Evolutionary conservation across 2,113 vertebrate genomes (phyloP).

Genomic region (Gambusia holbrooki): DNA sequence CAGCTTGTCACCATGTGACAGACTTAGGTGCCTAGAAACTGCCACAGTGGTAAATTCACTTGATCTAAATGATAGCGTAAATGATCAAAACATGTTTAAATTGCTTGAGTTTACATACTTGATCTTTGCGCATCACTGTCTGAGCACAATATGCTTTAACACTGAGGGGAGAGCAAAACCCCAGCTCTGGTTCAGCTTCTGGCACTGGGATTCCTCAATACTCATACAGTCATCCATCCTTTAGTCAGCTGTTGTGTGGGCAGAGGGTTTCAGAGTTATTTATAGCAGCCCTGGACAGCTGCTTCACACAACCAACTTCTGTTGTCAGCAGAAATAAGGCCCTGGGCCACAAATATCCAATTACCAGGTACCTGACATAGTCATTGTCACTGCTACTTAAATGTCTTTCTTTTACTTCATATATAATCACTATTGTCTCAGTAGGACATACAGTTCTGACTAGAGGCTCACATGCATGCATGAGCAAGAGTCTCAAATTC

Average conservation of each 20-base stretch:
- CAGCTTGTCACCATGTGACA: background rate
- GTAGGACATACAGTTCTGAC: background rate
- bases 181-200: background rate
- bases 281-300: constrained; percentile 47
- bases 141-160: background rate
- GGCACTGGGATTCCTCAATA: constrained; percentile 13
- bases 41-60: background rate
- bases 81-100: background rate
- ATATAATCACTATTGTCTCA: background rate
- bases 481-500: background rate
- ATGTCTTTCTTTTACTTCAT: constrained; percentile 1
- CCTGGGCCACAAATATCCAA: constrained; percentile 43
- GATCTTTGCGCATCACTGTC: background rate
- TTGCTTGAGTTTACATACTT: background rate
- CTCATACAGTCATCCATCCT: constrained; percentile 9
- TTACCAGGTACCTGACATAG: constrained; percentile 10
- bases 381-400: background rate
- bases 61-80: background rate
- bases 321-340: constrained; percentile 55
- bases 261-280: constrained; percentile 34
- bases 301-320: constrained; percentile 20
- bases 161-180: background rate
- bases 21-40: background rate
- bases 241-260: constrained; percentile 46
- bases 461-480: background rate